Base-by-base conservation (phyloP, 1,140 invertebrate genomes). In the Atta texana region DNA sequence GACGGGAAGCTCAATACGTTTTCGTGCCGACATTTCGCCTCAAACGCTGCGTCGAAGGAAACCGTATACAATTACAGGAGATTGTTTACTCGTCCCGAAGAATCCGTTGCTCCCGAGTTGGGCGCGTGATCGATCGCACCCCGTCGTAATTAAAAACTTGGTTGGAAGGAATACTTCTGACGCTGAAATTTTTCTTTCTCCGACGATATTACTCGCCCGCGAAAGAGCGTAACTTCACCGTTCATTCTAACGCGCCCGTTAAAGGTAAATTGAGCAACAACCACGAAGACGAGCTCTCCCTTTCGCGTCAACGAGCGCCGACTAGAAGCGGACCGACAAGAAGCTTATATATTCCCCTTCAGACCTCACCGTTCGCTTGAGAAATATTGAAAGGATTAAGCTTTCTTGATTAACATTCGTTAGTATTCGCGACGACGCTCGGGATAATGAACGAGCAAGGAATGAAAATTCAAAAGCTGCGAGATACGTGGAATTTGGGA, bases 1-100 rank as follows among this genome's bases (percentile, higher is more conserved):
- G 31, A 3, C 18, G 66, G 71, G 90, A 91, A 90, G 84, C 87
- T 87, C 85, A 72, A 91, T 86, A 90, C 74, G 44, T 85, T 86
- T 57, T 68, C 53, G 18, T 69, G 69, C 59, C 49, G 59, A 69
- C 75, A 61, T 87, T 66, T 81, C 69, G 53, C 68, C 21, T 63
- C 44, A 59, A 64, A 88, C 61, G 55, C 66, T n/a, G 49, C 72
- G 71, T 89, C 69, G 69, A 51, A 59, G 44, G 86, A 90, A 90
- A 81, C 89, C 89, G 24, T 90, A 90, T 74, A 71, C 76, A 88
- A 85, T 88, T 88, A 87, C 78, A 51, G 78, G 34, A 88, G 64
- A 90, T 88, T 90, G 88, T 90, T 88, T 88, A 76, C 76, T 59
- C 59, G 71, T 61, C 24, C 39, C 72, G 74, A 34, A 21, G 66